Base-by-base conservation (phyloP, 2,888 invertebrate genomes). In the Rhagonycha lutea region DNA sequence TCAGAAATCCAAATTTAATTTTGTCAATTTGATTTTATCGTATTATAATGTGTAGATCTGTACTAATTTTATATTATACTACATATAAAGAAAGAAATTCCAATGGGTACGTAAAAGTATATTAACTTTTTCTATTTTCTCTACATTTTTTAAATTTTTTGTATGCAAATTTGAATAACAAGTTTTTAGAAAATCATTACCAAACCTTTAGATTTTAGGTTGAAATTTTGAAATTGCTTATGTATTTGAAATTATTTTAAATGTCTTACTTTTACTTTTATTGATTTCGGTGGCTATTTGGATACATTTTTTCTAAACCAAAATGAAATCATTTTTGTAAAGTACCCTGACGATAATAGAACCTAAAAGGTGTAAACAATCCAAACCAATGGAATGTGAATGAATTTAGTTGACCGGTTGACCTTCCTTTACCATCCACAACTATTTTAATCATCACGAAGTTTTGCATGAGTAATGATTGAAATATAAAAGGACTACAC, bases 361-460 rank as follows among this genome's bases (percentile, higher is more conserved):
- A 47, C 47, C 4, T 47, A 47, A 47, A 26, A 76, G 75, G 62
- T 61, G 60, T 69, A 72, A 76, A 72, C 75, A 76, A 72, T 71
- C 23, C 62, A 32, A 75, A 72, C 23, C 63, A 24, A 65, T 69
- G 72, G 75, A 76, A 76, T 76, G 72, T 68, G 72, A 76, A 72
- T 76, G 75, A 76, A 68, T 76, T 72, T 72, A 68, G 72, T 67
- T 72, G 69, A 76, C 75, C 72, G 61, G 75, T 76, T 69, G 72
- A 76, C 75, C 75, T 76, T 76, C 72, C 75, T 70, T 69, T 67
- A 72, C 75, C 75, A 76, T 76, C 72, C 70, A 72, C 75, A 72
- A 72, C 71, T 70, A 76, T 69, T 14, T 47, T 72, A 69, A 69
- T 70, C 70, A 69, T 76, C 72, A 23, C 69, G 61, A 72, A 69